Conservation (phyloP, 2,797 vertebrate genomes). For the Melanitta fusca region DNA sequence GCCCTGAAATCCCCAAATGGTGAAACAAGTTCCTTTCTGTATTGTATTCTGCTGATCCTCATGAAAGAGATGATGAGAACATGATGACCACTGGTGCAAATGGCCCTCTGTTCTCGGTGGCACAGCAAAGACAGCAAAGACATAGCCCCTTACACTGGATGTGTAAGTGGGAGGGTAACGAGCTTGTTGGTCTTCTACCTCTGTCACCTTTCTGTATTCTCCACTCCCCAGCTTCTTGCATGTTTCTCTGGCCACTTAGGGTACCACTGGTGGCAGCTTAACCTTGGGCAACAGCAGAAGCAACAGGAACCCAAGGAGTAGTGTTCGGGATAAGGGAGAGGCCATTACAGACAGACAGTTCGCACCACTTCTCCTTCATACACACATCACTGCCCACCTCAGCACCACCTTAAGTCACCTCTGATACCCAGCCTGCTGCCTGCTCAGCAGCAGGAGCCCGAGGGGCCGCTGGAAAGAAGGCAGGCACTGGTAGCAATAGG, state of each 20-base stretch:
- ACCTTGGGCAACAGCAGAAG: not conserved
- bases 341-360: not conserved
- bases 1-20: conserved; percentile 3
- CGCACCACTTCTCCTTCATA: not conserved
- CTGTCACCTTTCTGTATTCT: not conserved
- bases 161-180: not conserved
- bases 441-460: not conserved
- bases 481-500: not conserved
- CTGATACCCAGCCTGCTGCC: fast-evolving
- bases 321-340: not conserved
- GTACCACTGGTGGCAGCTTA: not conserved
- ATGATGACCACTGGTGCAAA: not conserved
- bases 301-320: not conserved
- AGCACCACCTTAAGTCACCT: not conserved
- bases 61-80: not conserved
- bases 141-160: not conserved
- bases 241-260: not conserved
- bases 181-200: not conserved
- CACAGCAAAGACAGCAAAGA: not conserved
- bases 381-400: not conserved
- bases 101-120: fast-evolving
- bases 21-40: not conserved
- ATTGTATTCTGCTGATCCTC: not conserved
- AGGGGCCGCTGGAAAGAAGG: not conserved
- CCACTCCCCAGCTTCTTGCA: not conserved